Evolutionary conservation across 2,797 vertebrate species (phyloP).

Genomic region (Danio aesculapii): DNA sequence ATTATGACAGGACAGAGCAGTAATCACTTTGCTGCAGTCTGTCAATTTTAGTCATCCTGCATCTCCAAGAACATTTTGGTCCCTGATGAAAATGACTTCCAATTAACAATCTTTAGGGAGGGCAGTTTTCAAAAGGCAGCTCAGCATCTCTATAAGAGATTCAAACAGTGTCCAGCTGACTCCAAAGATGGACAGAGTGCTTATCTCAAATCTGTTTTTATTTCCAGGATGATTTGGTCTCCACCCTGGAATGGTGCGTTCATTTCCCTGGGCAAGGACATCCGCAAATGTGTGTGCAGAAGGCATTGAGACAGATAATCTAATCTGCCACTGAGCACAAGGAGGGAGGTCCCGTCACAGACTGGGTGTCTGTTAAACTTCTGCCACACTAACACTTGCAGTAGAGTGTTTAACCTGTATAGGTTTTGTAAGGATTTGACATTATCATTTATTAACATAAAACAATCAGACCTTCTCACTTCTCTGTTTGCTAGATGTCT

Average conservation of each 20-base stretch:
- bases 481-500: slow-evolving; percentile 30
- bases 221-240: slow-evolving; percentile 62
- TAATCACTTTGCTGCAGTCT: slow-evolving; percentile 41
- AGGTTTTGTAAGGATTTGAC: neutral
- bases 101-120: slow-evolving; percentile 39
- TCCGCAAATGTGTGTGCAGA: slow-evolving; percentile 59
- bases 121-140: slow-evolving; percentile 38
- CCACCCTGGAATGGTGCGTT: slow-evolving; percentile 62
- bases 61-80: slow-evolving; percentile 43
- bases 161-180: slow-evolving; percentile 9
- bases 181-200: slow-evolving; percentile 44
- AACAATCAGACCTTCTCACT: slow-evolving; percentile 31
- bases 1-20: slow-evolving; percentile 42
- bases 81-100: slow-evolving; percentile 55
- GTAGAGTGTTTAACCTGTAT: slow-evolving; percentile 24
- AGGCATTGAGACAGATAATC: slow-evolving; percentile 59
- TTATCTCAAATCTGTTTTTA: slow-evolving; percentile 61
- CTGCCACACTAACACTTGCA: slow-evolving; percentile 9
- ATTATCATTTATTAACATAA: slow-evolving; percentile 1
- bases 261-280: slow-evolving; percentile 66
- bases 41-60: slow-evolving; percentile 29
- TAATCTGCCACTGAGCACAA: slow-evolving; percentile 56
- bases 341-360: slow-evolving; percentile 50
- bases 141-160: slow-evolving; percentile 18
- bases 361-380: slow-evolving; percentile 33